A percentile compares a stretch with the other conserved stretches of the same genome.
phyloP scores from a whole-genome alignment of 53 echinoderm and acorn worm species.

The Astropecten irregularis region DNA sequence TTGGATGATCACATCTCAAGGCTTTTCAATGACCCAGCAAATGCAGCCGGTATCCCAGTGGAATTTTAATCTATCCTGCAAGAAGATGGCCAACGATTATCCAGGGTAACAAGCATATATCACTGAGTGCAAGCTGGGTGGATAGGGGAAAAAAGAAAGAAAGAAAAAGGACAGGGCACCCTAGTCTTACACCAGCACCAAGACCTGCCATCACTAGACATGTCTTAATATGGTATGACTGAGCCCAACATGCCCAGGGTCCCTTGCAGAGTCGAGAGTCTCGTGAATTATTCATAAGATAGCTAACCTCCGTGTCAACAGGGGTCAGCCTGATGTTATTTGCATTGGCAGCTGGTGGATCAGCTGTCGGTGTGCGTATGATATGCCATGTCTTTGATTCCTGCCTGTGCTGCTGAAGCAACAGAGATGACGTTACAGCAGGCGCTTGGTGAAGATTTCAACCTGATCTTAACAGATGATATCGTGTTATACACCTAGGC shows the following conservation, averaged over 20 bases:
- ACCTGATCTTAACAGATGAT: too few relatives aligned
- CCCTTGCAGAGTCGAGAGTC: background rate
- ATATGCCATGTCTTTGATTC: too few relatives aligned
- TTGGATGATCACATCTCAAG: too few relatives aligned
- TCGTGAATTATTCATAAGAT: conserved; percentile 57
- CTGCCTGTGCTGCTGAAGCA: too few relatives aligned
- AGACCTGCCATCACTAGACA: conserved; percentile 25
- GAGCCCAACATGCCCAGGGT: conserved; percentile 6
- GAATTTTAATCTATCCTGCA: background rate
- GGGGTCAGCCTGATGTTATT: conserved; percentile 11
- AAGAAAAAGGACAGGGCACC: background rate
- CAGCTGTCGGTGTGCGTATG: background rate
- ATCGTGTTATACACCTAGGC: too few relatives aligned
- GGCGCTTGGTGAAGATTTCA: too few relatives aligned
- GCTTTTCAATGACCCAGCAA: too few relatives aligned
- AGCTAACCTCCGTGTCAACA: conserved; percentile 8
- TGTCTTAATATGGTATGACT: conserved; percentile 51
- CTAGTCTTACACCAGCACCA: too few relatives aligned
- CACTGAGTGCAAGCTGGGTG: background rate
- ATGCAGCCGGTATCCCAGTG: conserved; percentile 13
- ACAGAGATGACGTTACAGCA: too few relatives aligned
- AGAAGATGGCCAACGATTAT: background rate
- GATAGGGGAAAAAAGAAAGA: background rate
- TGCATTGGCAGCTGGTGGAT: background rate
- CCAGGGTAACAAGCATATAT: background rate